Evolutionary conservation across 2,888 invertebrate species (phyloP).

Genomic region (Cosmia trapezina): DNA sequence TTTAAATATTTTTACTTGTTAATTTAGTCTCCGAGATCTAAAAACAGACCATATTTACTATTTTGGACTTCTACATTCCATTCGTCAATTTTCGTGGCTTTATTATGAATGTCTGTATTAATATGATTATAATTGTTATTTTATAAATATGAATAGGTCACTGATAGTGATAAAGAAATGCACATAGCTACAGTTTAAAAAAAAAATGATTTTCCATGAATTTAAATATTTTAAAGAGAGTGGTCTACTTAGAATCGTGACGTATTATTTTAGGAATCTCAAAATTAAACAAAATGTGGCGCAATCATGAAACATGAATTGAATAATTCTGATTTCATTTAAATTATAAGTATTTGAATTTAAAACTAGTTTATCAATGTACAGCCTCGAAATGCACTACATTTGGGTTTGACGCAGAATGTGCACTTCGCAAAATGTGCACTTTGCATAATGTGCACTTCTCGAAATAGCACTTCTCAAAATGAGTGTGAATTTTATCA

Average conservation of each 20-base stretch:
- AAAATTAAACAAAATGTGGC: slow-evolving; percentile 8
- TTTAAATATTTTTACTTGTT: too few relatives aligned
- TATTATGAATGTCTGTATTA: slow-evolving; percentile 32
- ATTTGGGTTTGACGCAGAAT: too few relatives aligned
- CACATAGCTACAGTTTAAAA: slow-evolving; percentile 12
- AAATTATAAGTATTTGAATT: not conserved
- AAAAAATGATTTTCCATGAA: not conserved
- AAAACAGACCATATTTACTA: not conserved
- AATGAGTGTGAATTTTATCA: too few relatives aligned
- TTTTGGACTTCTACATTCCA: slow-evolving; percentile 53
- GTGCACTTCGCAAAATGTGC: too few relatives aligned
- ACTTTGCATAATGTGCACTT: too few relatives aligned
- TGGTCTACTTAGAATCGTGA: not conserved
- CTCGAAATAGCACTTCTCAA: too few relatives aligned
- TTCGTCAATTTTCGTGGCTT: slow-evolving; percentile 28
- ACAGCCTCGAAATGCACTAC: not conserved
- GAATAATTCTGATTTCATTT: not conserved
- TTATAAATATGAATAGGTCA: slow-evolving; percentile 18
- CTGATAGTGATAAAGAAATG: not conserved
- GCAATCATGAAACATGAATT: slow-evolving; percentile 4
- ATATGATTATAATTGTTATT: slow-evolving; percentile 19
- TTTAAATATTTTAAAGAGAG: not conserved
- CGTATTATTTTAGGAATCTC: slow-evolving; percentile 36
- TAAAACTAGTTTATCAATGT: not conserved
- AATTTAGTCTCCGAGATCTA: too few relatives aligned